Evolutionary conservation across 35 echinoderm and acorn worm genomes (phyloP).

Genomic region (Amphiura filiformis): DNA sequence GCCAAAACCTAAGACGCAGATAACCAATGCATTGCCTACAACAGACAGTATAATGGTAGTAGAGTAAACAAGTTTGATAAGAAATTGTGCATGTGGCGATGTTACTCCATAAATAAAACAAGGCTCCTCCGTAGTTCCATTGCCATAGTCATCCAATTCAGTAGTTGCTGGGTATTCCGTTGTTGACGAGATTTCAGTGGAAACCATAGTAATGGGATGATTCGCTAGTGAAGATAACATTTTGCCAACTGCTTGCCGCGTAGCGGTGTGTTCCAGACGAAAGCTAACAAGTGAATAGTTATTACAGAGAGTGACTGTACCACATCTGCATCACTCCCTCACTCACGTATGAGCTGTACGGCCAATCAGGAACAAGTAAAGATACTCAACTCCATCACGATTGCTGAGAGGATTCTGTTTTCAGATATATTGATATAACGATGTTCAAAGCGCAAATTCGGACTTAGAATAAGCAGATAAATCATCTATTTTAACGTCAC

Average conservation of each 20-base stretch:
- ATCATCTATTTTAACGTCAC: no score
- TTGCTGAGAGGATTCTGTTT: no score
- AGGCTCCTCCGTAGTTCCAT: neutral
- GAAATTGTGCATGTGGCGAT: conserved; percentile 1
- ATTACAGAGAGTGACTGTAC: no score
- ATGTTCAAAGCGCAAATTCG: no score
- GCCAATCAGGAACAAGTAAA: no score
- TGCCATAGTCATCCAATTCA: neutral
- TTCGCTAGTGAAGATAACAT: neutral
- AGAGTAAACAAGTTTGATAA: conserved; percentile 49
- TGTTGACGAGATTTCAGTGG: neutral
- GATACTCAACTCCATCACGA: no score
- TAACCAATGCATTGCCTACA: conserved; percentile 64
- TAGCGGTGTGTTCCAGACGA: no score
- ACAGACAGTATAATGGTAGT: conserved; percentile 46
- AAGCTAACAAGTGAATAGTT: no score
- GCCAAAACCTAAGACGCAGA: conserved; percentile 56
- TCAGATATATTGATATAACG: no score
- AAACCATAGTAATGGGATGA: neutral
- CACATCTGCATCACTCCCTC: no score
- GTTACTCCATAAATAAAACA: conserved; percentile 2
- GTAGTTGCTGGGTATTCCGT: neutral
- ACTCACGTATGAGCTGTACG: no score
- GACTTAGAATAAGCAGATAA: no score
- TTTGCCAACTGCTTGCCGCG: neutral